These are phyloP conservation scores for Melanerpes formicivorus DNA, from an alignment of 2,113 vertebrate genomes.

Conservation along the genomic window DNA sequence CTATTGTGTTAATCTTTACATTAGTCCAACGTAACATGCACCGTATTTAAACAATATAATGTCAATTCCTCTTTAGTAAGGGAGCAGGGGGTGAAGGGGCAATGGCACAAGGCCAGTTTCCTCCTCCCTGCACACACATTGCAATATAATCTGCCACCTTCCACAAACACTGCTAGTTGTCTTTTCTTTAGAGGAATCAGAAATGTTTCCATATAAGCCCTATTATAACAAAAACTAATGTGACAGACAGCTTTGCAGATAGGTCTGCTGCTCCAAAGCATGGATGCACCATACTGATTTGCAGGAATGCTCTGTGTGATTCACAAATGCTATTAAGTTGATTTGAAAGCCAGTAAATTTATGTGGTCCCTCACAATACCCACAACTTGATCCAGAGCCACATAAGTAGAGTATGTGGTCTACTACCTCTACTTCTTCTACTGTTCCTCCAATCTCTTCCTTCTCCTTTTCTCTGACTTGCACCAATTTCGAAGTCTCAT, in stretches of 20 bases:
- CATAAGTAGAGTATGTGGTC: not conserved
- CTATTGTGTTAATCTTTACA: conserved; percentile 28
- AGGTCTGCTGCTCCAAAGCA: conserved; percentile 43
- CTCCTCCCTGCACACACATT: not conserved
- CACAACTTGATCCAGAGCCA: not conserved
- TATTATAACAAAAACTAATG: conserved; percentile 51
- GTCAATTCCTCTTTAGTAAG: conserved; percentile 1
- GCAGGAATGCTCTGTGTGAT: not conserved
- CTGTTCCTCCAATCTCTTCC: not conserved
- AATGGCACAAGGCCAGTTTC: not conserved
- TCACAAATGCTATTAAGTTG: not conserved
- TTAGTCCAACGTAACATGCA: not conserved
- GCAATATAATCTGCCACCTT: conserved; percentile 10
- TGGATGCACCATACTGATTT: not conserved
- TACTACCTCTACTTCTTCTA: not conserved
- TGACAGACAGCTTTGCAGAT: conserved; percentile 64
- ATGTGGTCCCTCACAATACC: not conserved
- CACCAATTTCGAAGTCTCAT: conserved; percentile 47
- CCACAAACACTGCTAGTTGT: conserved; percentile 41
- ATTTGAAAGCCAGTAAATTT: conserved; percentile 13
- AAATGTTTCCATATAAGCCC: conserved; percentile 56
- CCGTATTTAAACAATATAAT: conserved; percentile 28
- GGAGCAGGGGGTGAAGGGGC: not conserved
- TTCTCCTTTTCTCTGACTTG: conserved; percentile 50
- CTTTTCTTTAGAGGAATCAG: conserved; percentile 43